Evolutionary conservation across 2,888 invertebrate species (phyloP), one percentile per base, ranked within the genome.

Genomic region (Lutraria lutraria): DNA sequence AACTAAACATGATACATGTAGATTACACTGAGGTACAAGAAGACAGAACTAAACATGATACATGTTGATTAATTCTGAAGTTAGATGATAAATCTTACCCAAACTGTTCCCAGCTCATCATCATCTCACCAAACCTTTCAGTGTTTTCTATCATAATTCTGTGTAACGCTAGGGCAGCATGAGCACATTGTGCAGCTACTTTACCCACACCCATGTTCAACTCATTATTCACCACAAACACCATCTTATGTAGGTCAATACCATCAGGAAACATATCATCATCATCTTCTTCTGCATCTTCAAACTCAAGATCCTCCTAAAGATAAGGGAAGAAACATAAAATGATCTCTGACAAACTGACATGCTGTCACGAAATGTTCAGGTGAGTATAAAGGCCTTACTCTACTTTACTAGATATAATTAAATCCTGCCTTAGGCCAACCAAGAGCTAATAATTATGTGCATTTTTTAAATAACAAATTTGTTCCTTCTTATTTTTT

Each of bases 121-220:
- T 92, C 94, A 96, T 96, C 90, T 96, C 95, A 25, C 96, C 96
- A 93, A 95, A 96, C 90, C 95, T 95, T 68, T 95, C 94, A 88
- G 96, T 96, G 80, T 96, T 95, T 63, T 97, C 96, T 81, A 97
- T 94, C 91, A 97, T 96, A 79, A 96, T 94, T 83, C 97, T 96
- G 94, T 97, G 97, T 63, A 97, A 95, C 8, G 97, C 97, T 25
- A 98, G 95, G 79, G 97, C 97, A 43, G 97, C 97, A 96, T 98
- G 98, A 0, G 97, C 97, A 16, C 94, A 95, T 91, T 96, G 96
- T 6, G 96, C 96, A 0, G 95, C 96, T 10, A 97, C 96, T 96
- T 98, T 98, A 2, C 98, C 98, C 53, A 97, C 96, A 0, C 97
- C 97, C 98, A 98, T 98, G 92, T 97, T 97, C 83, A 98, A 96